Evolutionary conservation across 1,140 invertebrate genomes (phyloP), one percentile per base, ranked within the genome.

Genomic region (Pseudomyrmex concolor): DNA sequence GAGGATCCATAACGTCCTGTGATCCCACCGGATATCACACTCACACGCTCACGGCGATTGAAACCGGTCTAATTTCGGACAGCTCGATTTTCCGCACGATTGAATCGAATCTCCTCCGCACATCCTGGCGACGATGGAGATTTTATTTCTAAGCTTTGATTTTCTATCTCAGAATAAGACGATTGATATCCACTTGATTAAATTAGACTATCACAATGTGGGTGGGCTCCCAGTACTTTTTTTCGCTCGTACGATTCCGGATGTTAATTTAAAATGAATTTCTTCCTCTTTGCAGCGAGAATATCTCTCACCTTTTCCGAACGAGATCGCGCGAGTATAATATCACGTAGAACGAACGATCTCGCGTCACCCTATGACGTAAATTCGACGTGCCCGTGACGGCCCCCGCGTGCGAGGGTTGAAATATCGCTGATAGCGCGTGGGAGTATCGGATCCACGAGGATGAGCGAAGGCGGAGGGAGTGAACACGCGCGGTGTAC

Each of bases 361-460:
- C 34, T 34, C 72, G 22, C 19, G 19, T 12, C 5, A 34, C 5
- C 34, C 34, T 45, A n/a, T 80, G 76, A 80, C 54, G 54, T 80
- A 71, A 70, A 71, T 80, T 59, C 54, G 43, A 80, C 15, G 15
- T 25, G 17, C 10, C 19, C 34, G 34, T 34, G 34, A 15, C 54
- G 15, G 34, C 19, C 19, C 4, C 34, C 34, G 34, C 34, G 34
- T 5, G 43, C 76, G 22, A 12, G 66, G 66, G 54, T 71, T 78
- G 76, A 80, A 70, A 71, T 50, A 71, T 80, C 76, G 17, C 64
- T 59, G 76, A 70, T 80, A 50, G 22, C 66, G 54, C 15, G 76
- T 71, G 66, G 76, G 66, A 59, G 66, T 70, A 54, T 78, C 64
- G 43, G 59, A 12, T 48, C 15, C 63, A 13, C 10, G 48, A 34